These are phyloP conservation scores for Notiomystis cincta DNA, from an alignment of 2,113 vertebrate species.

Conservation along the genomic window DNA sequence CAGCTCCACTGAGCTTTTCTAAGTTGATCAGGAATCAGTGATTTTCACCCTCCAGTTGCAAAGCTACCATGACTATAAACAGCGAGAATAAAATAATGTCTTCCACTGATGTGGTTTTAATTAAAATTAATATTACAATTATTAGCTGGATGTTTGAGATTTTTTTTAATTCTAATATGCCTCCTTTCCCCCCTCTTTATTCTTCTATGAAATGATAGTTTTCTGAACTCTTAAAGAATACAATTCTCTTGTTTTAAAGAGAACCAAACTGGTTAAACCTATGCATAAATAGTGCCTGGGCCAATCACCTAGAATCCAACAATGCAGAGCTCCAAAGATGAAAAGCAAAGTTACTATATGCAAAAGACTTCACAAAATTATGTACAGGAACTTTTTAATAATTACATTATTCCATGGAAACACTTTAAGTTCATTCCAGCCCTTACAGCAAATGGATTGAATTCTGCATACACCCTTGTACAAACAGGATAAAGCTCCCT, in stretches of 20 bases:
- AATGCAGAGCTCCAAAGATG: neutral
- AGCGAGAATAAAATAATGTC: neutral
- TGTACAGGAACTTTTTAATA: constrained; percentile 18
- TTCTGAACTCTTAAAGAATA: neutral
- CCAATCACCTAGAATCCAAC: neutral
- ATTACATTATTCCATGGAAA: neutral
- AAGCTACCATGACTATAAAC: neutral
- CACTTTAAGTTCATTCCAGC: neutral
- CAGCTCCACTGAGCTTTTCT: neutral
- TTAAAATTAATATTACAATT: neutral
- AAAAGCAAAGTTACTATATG: neutral
- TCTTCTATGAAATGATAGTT: neutral
- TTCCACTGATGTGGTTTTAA: neutral
- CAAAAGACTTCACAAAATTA: constrained; percentile 1
- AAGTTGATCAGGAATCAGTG: neutral
- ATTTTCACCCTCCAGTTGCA: neutral
- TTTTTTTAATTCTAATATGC: neutral
- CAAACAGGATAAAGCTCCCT: constrained; percentile 36
- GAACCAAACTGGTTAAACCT: neutral
- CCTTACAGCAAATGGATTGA: neutral
- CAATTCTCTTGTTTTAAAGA: neutral
- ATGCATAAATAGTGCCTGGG: neutral
- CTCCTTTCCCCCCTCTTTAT: neutral
- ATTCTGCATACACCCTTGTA: neutral
- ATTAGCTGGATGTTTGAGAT: neutral